Conservation (phyloP, 2,888 invertebrate genomes). For the Dromius quadrimaculatus region DNA sequence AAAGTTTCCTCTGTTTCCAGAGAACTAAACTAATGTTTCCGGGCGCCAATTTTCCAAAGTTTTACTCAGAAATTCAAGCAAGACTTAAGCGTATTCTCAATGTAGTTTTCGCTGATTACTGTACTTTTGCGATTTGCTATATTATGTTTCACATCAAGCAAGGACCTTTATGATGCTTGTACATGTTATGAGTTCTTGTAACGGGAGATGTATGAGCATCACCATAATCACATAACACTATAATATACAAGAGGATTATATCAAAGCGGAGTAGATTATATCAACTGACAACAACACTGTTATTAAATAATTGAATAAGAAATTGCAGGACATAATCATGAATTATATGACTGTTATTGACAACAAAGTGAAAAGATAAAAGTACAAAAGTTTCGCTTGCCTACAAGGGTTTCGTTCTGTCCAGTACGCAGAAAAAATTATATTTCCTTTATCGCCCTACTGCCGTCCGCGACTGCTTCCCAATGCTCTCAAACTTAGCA, state of each 20-base stretch:
- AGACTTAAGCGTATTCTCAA: neutral
- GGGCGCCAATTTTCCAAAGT: too few relatives aligned
- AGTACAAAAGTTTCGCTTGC: too few relatives aligned
- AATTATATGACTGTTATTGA: too few relatives aligned
- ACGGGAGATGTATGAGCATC: neutral
- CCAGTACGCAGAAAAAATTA: too few relatives aligned
- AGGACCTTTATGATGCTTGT: neutral
- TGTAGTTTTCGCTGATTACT: slow-evolving; percentile 14
- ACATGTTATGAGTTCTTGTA: neutral
- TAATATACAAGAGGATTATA: neutral
- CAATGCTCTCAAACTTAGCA: too few relatives aligned
- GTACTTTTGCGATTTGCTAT: slow-evolving; percentile 7
- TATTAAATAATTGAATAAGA: too few relatives aligned
- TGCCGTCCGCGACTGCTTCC: too few relatives aligned
- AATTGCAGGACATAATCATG: too few relatives aligned
- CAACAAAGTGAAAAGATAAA: too few relatives aligned
- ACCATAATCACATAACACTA: neutral
- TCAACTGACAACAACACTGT: neutral
- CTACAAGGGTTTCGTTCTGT: too few relatives aligned
- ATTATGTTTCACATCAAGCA: slow-evolving; percentile 10
- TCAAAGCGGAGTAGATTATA: neutral
- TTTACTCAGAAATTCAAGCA: neutral
- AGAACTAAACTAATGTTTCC: neutral
- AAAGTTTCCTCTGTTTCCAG: neutral
- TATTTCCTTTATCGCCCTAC: too few relatives aligned